Conservation (phyloP, 2,797 vertebrate genomes). For the Pteronotus mesoamericanus region DNA sequence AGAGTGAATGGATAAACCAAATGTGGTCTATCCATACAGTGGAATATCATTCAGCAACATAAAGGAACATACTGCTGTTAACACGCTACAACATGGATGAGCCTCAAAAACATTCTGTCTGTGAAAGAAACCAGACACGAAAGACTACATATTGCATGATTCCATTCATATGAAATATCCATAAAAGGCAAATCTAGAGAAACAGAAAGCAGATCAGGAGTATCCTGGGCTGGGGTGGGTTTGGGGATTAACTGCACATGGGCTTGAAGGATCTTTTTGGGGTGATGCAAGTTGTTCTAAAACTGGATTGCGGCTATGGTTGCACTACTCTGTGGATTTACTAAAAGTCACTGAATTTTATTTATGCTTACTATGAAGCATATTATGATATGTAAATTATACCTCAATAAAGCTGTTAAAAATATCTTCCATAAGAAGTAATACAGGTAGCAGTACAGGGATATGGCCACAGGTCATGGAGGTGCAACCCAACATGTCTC, state of each 20-base stretch:
- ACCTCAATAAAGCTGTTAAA: background rate
- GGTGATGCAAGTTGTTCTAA: background rate
- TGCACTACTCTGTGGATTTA: background rate
- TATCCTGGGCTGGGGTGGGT: background rate
- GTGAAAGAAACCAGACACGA: background rate
- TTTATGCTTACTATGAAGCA: background rate
- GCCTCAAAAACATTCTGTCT: background rate
- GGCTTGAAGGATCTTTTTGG: background rate
- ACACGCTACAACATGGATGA: rapidly evolving
- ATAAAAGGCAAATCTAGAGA: background rate
- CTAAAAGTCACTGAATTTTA: background rate
- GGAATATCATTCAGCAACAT: background rate
- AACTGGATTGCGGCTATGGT: background rate
- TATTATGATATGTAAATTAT: background rate
- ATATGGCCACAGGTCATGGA: background rate
- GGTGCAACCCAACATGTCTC: background rate
- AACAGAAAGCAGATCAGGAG: background rate
- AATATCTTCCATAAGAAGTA: background rate
- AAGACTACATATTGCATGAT: rapidly evolving
- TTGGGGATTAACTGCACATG: background rate
- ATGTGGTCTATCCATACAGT: background rate
- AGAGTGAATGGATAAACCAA: background rate
- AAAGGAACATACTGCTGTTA: background rate
- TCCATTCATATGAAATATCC: background rate
- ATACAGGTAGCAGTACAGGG: background rate